Conservation (phyloP, 2,888 invertebrate genomes). For the Callosobruchus maculatus region DNA sequence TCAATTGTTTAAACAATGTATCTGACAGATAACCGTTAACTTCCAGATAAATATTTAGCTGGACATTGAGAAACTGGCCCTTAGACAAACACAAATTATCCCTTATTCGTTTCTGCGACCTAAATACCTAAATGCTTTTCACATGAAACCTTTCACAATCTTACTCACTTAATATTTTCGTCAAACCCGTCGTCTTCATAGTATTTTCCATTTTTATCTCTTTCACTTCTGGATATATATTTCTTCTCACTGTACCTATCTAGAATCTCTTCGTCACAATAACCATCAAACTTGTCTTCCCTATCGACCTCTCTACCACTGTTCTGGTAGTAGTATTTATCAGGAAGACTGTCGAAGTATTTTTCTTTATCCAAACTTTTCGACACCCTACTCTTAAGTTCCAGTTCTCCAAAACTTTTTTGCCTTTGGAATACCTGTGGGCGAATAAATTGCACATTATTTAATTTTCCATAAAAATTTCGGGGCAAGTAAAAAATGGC, state of each 20-base stretch:
- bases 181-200: constrained; percentile 43
- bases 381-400: constrained; percentile 14
- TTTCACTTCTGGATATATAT: constrained; percentile 19
- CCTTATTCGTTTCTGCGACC: too few species aligned
- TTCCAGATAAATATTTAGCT: too few species aligned
- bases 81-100: too few species aligned
- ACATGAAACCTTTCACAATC: too few species aligned
- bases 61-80: too few species aligned
- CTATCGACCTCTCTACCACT: constrained; percentile 13
- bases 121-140: too few species aligned
- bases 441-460: not conserved
- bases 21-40: too few species aligned
- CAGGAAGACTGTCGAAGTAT: constrained; percentile 8
- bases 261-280: constrained; percentile 17
- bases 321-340: constrained; percentile 20
- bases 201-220: constrained; percentile 31
- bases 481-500: too few species aligned
- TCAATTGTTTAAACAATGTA: too few species aligned
- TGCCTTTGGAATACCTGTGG: constrained; percentile 21
- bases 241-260: constrained; percentile 26
- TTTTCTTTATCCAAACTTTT: constrained; percentile 12
- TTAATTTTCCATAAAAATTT: not conserved
- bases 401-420: constrained; percentile 24
- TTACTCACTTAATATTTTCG: constrained; percentile 19
- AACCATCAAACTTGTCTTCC: not conserved